Conservation (phyloP, 2,888 invertebrate species). For the Campoletis raptor region DNA sequence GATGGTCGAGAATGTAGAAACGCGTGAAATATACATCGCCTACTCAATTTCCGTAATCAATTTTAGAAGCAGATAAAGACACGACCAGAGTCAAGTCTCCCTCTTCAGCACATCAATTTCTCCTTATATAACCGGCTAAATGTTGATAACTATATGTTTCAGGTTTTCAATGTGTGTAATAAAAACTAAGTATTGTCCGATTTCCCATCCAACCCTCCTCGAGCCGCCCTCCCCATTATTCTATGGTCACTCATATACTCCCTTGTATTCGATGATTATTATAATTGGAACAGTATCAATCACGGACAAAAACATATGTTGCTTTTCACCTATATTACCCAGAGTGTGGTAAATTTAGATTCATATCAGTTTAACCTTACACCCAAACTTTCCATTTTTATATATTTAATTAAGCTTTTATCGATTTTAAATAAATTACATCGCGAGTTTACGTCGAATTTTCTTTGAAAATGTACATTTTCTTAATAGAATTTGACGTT, state of each 20-base stretch:
- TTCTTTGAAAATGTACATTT: neutral
- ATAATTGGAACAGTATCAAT: constrained; percentile 5
- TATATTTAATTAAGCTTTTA: neutral
- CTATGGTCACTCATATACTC: neutral
- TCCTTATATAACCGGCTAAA: constrained; percentile 4
- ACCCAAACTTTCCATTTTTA: neutral
- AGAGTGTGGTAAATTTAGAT: neutral
- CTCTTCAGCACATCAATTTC: constrained; percentile 23
- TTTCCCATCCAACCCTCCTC: constrained; percentile 2
- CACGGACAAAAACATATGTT: neutral
- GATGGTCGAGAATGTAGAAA: constrained; percentile 11
- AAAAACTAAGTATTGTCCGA: constrained; percentile 23
- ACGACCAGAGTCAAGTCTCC: neutral
- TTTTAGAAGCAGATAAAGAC: constrained; percentile 40
- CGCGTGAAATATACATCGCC: constrained; percentile 25
- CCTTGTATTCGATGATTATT: constrained; percentile 1
- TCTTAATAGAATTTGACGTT: neutral
- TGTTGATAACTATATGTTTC: constrained; percentile 30
- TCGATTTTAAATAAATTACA: neutral
- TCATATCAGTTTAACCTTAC: neutral
- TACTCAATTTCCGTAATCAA: constrained; percentile 58
- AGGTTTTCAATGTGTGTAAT: constrained; percentile 20
- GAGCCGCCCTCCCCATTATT: neutral
- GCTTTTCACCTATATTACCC: neutral
- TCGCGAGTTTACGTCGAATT: neutral